A percentile compares a stretch with the other conserved stretches of the same genome.
Conservation (phyloP, 2,113 vertebrate genomes). For the Pterophyllum scalare region DNA sequence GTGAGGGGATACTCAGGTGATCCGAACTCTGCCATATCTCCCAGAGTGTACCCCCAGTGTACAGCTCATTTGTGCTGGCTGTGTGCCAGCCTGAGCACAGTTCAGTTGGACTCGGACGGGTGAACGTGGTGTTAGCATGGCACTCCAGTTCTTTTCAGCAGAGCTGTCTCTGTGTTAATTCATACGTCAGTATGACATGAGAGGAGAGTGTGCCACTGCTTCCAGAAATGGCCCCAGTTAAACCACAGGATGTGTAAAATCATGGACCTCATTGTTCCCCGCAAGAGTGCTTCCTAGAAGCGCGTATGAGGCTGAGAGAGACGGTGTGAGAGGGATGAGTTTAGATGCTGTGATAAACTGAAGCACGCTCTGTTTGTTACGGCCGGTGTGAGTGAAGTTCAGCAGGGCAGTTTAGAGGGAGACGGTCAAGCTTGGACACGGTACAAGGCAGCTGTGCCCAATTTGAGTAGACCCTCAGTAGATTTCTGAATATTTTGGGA, state of each 20-base stretch:
- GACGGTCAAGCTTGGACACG: accelerated
- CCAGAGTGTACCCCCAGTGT: neutral
- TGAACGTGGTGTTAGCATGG: neutral
- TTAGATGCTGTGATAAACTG: neutral
- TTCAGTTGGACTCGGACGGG: neutral
- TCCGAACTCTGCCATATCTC: neutral
- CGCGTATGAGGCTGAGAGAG: accelerated
- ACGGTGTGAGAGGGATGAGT: neutral
- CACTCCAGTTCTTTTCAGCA: neutral
- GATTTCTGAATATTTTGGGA: accelerated
- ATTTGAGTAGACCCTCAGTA: accelerated
- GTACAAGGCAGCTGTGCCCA: neutral
- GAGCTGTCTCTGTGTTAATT: neutral
- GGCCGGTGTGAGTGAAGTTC: neutral
- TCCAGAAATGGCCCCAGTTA: neutral
- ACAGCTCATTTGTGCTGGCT: neutral
- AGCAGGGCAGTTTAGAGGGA: neutral
- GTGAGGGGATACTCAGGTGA: neutral
- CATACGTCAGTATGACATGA: too few species aligned
- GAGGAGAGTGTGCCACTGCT: neutral
- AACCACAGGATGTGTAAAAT: neutral
- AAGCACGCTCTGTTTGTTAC: neutral
- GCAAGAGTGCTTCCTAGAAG: neutral
- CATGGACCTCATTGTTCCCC: neutral
- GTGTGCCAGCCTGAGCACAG: neutral